Base-by-base conservation (phyloP, 2,888 invertebrate genomes). In the Thera britannica region DNA sequence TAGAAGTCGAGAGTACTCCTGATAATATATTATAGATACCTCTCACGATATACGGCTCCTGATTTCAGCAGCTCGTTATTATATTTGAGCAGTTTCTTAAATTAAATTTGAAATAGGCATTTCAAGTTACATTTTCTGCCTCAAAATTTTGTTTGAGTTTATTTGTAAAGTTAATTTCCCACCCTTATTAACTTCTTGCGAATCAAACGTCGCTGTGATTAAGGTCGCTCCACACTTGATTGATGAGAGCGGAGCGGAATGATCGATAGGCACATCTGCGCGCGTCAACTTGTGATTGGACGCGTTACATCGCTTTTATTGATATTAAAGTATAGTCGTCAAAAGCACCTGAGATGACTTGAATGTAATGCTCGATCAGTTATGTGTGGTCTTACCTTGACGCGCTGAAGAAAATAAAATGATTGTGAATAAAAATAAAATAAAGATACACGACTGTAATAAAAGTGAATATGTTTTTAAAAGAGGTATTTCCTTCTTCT, bases 251-350 rank as follows among this genome's bases (percentile, higher is more conserved):
- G 74, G 72, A 72, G 69, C 54, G 6, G 57, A 71, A 75, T 82
- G 82, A 82, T 82, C 79, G 81, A 82, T 77, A 67, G 73, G 65
- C 74, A 70, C 80, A 79, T 77, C 77, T 79, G 80, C 68, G 75
- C 67, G 62, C 65, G 71, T 70, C 71, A 65, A 72, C 74, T 72
- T 64, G 67, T 58, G 65, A 72, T 68, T 70, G 65, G 65, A 58
- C 62, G 59, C 58, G 63, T 60, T 63, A 59, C 60, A 60, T 41
- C 49, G 62, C n/a, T 55, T 62, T 59, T 67, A 67, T 62, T 67
- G 70, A 58, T 70, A 65, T 62, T 60, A 64, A 68, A 60, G 48
- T 48, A 49, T 2, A 23, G 12, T 23, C 12, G 36, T 65, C 38
- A 9, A 41, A 54, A 48, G 52, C 64, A 58, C 64, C 58, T 58